These are phyloP conservation scores for Amiota minor DNA, from an alignment of 2,888 invertebrate species.

Conservation along the genomic window DNA sequence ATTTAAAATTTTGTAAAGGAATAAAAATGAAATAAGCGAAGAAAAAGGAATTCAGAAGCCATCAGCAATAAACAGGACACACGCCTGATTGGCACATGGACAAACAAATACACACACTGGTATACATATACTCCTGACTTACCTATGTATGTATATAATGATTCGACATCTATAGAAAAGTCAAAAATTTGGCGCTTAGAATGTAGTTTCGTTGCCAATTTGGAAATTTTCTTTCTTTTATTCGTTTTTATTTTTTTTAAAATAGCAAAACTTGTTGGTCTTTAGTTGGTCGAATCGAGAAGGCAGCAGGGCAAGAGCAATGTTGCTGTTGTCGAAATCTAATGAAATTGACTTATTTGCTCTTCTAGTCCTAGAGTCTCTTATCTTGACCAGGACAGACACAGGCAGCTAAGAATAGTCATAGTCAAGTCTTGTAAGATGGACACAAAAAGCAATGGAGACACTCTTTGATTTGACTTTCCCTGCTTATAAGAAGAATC, in stretches of 20 bases:
- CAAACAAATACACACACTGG: slow-evolving; percentile 37
- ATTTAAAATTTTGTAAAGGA: slow-evolving; percentile 61
- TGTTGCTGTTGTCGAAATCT: slow-evolving; percentile 46
- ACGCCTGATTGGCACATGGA: slow-evolving; percentile 65
- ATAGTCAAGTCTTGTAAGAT: slow-evolving; percentile 27
- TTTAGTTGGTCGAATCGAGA: not conserved
- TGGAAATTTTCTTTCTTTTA: slow-evolving; percentile 27
- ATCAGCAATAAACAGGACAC: slow-evolving; percentile 45
- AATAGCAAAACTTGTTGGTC: slow-evolving; percentile 2
- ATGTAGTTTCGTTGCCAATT: slow-evolving; percentile 53
- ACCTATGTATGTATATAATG: not conserved
- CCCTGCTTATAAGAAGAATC: not conserved
- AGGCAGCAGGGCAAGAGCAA: slow-evolving; percentile 39
- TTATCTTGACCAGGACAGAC: slow-evolving; percentile 50
- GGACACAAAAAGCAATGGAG: slow-evolving; percentile 1
- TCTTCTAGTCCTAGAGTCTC: slow-evolving; percentile 41
- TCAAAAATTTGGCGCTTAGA: slow-evolving; percentile 64
- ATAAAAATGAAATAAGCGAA: slow-evolving; percentile 44
- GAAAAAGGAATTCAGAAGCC: slow-evolving; percentile 37
- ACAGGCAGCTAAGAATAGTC: not conserved
- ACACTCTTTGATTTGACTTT: not conserved
- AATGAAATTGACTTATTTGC: slow-evolving; percentile 60
- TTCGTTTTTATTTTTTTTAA: slow-evolving; percentile 42
- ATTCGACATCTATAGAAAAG: slow-evolving; percentile 49
- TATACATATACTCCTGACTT: slow-evolving; percentile 5